Conservation (phyloP, 2,888 invertebrate species). For the Leucozona laternaria region DNA sequence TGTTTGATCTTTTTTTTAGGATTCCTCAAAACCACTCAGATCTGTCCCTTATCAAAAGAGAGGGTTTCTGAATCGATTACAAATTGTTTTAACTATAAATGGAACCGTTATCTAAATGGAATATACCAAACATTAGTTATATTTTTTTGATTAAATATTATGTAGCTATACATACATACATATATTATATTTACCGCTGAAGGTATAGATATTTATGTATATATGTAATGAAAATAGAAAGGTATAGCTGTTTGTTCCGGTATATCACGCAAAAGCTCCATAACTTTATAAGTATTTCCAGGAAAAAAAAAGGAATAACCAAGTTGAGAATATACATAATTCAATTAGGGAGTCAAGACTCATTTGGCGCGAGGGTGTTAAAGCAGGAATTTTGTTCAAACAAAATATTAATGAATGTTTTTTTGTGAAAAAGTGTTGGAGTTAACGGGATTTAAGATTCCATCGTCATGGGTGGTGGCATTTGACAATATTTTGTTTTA, state of each 20-base stretch:
- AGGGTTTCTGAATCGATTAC: constrained; percentile 19
- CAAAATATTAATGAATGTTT: constrained; percentile 39
- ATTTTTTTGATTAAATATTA: constrained; percentile 16
- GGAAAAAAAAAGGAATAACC: constrained; percentile 5
- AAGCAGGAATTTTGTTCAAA: constrained; percentile 25
- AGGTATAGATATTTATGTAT: not conserved
- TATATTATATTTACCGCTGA: constrained; percentile 20
- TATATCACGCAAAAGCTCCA: constrained; percentile 51
- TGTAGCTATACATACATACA: constrained; percentile 6
- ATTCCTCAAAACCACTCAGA: constrained; percentile 31
- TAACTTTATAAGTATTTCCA: constrained; percentile 22
- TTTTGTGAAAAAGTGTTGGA: not conserved
- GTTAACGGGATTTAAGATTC: constrained; percentile 5
- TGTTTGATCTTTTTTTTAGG: not conserved
- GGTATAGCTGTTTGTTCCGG: constrained; percentile 44
- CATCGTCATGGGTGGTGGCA: not conserved
- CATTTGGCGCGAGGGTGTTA: constrained; percentile 22
- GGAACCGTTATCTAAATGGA: constrained; percentile 42
- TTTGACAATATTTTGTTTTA: not conserved
- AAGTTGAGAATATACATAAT: constrained; percentile 42
- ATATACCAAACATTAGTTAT: constrained; percentile 12
- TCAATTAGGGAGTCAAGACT: constrained; percentile 40
- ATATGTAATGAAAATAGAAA: not conserved
- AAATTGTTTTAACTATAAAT: constrained; percentile 27
- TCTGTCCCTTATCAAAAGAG: constrained; percentile 14